Base-by-base conservation (phyloP, 2,113 vertebrate species). In the Tupaia tana region DNA sequence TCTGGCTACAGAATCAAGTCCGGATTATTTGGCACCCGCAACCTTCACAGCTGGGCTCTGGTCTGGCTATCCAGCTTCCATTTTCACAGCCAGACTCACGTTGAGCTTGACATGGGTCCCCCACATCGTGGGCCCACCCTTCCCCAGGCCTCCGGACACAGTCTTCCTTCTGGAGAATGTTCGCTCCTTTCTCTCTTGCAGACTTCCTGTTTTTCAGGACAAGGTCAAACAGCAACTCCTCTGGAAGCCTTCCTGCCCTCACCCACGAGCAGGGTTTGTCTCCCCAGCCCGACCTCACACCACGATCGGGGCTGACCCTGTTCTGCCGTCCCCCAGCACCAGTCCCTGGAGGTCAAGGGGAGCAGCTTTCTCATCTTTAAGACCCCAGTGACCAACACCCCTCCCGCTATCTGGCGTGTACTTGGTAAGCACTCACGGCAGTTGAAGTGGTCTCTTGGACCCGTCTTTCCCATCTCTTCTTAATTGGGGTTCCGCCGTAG, bases 401-500 rank as follows among this genome's bases (percentile, higher is more conserved):
- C 73, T 69, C 71, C 79, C 78, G 70, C 87, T 9, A 80, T 43
- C 16, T 27, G 54, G 63, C 22, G 54, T 74, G 56, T 18, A 20
- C 91, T 78, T 10, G 1, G 78, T 78, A 89, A 85, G 93, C 59
- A 94, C 73, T 90, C 74, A 52, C 12, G 20, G 43, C 63, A 58
- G 29, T 64, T 16, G 69, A 90, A 90, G 93, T 93, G 56, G 84
- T 85, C 95, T 93, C 92, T 95, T 66, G 92, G 77, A 86, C 22
- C 24, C 59, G 61, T 58, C 43, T 90, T 96, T 96, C 90, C 83
- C 29, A 87, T 93, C 77, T 91, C 81, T 92, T 92, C 71, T 92
- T 97, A 95, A 96, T 69, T 91, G 88, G 91, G 91, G 31, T 84
- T 88, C 92, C 93, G 94, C 84, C 73, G 92, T 70, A 6, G 25